phyloP scores from a whole-genome alignment of 1,140 invertebrate species.

The Aphis craccivora region DNA sequence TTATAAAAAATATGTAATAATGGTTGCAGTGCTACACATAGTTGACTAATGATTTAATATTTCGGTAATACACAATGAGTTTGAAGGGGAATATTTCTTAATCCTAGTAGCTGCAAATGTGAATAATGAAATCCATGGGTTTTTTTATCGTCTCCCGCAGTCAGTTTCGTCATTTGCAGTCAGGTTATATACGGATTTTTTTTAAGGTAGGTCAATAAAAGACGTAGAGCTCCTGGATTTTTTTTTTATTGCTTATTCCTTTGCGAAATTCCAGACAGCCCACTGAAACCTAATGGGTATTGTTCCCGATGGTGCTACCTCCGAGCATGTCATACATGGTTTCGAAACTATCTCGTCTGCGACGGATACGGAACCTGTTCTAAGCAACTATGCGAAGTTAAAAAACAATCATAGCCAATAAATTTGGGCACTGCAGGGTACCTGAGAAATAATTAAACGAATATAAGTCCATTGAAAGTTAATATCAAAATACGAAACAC shows the following conservation, averaged over 20 bases:
- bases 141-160: constrained; percentile 42
- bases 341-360: constrained; percentile 51
- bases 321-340: not conserved
- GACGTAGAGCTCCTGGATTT: constrained; percentile 1
- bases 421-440: not conserved
- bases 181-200: constrained; percentile 28
- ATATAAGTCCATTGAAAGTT: not conserved
- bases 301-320: not conserved
- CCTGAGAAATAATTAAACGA: not conserved
- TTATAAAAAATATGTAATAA: not conserved
- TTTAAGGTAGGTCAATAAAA: constrained; percentile 57
- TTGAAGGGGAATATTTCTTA: constrained; percentile 33
- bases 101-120: constrained; percentile 13
- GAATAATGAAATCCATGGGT: constrained; percentile 25
- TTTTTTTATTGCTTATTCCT: constrained; percentile 49
- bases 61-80: not conserved
- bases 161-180: constrained; percentile 38
- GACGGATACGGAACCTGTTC: constrained; percentile 53
- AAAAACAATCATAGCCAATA: not conserved
- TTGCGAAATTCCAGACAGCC: constrained; percentile 47
- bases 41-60: not conserved
- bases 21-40: not conserved
- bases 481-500: not conserved
- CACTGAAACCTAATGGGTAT: constrained; percentile 13
- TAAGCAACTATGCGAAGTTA: not conserved